These are phyloP conservation scores for Sebastiscus tertius DNA, from an alignment of 2,797 vertebrate species.

Conservation along the genomic window DNA sequence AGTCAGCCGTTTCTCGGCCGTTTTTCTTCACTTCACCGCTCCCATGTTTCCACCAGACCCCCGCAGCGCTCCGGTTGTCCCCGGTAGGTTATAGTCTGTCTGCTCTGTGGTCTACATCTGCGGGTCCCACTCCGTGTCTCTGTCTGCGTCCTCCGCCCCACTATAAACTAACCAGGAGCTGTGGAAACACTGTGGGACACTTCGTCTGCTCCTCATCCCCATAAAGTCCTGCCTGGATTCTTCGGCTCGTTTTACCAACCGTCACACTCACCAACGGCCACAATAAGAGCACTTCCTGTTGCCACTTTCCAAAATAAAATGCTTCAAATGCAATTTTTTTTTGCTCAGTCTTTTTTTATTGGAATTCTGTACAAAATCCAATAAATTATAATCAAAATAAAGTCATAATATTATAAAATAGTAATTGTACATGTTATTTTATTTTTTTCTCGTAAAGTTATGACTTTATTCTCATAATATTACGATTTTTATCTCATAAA, in stretches of 20 bases:
- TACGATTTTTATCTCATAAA: accelerated
- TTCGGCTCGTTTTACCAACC: background rate
- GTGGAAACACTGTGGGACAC: constrained; percentile 32
- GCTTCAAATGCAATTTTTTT: no score
- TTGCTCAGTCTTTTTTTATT: no score
- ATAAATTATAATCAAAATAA: no score
- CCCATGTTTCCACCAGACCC: constrained; percentile 58
- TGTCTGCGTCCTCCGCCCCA: background rate
- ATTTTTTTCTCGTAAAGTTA: no score
- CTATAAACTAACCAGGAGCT: constrained; percentile 26
- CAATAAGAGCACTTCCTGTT: constrained; percentile 22
- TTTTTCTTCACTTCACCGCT: constrained; percentile 71
- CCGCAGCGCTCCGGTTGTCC: constrained; percentile 38
- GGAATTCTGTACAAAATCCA: no score
- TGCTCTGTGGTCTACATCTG: constrained; percentile 22
- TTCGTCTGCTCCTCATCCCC: constrained; percentile 63
- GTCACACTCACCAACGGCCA: background rate
- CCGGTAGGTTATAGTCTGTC: background rate
- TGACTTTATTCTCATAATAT: no score
- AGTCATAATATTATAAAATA: no score
- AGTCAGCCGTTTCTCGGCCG: constrained; percentile 27
- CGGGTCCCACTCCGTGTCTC: background rate
- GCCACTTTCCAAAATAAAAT: constrained; percentile 25
- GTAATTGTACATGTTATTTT: no score
- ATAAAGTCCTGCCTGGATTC: constrained; percentile 36